Base-by-base conservation (phyloP, 2,888 invertebrate species). In the Andrena marginata region DNA sequence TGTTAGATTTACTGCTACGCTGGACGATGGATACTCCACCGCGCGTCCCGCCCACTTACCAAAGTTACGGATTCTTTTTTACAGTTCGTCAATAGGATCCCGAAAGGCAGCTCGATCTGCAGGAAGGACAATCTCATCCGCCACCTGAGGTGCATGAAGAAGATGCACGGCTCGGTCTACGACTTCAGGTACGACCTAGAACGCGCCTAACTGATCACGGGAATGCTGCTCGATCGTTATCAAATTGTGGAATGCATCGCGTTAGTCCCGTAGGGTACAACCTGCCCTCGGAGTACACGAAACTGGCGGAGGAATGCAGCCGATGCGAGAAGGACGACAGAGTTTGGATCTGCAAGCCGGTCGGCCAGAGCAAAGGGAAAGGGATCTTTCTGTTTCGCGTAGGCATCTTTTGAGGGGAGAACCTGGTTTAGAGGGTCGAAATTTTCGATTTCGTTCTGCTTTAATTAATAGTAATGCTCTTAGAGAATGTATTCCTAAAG, bases 291-390 rank as follows among this genome's bases (percentile, higher is more conserved):
- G 98, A 98, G 92, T 98, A 98, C 92, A 97, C 97, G 1, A 97
- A 97, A 93, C 94, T 97, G 89, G 97, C 97, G 16, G 96, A 97
- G 0, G 97, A 97, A 92, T 97, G 97, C 91, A 96, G 96, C 20
- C 94, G 96, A 71, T 92, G 93, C 54, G 91, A 94, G 68, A 93
- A 93, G 77, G 91, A 92, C 23, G 92, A 94, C 49, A 90, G 90
- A 62, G 96, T 97, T n/a, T 98, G 98, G 98, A 98, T 98, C 83
- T 98, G 97, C 92, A 98, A 98, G 91, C 98, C 98, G 0, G 97
- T 97, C 0, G 97, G 97, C 0, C 97, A 97, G 93, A 98, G 97
- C 88, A 97, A 98, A 94, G 98, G 98, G 8, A 95, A 96, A 90
- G 98, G 98, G 67, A 98, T 98, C 82, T 97, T 97, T 90, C 94